Percentiles rank a stretch among this genome's conserved stretches.
phyloP scores from a whole-genome alignment of 2,797 vertebrate species.

The Xiphophorus birchmanni region DNA sequence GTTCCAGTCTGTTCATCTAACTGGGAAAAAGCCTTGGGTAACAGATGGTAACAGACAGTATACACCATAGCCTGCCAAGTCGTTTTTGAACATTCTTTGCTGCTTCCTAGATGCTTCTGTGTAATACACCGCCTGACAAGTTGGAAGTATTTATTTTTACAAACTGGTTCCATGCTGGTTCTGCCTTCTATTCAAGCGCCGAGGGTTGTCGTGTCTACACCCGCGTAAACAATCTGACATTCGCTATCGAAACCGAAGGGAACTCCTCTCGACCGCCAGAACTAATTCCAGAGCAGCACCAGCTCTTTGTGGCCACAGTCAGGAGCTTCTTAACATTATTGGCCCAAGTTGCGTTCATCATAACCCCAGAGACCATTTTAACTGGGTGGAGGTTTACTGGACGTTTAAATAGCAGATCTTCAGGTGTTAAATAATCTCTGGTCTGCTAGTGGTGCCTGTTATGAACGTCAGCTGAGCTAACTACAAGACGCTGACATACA shows the following conservation, averaged over 20 bases:
- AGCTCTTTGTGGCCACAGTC: conserved; percentile 3
- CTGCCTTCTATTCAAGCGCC: not conserved
- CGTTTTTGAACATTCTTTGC: not conserved
- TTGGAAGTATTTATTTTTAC: conserved; percentile 5
- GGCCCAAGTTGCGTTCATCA: not conserved
- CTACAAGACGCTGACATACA: not conserved
- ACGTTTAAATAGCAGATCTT: not conserved
- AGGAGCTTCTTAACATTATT: not conserved
- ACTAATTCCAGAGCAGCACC: not conserved
- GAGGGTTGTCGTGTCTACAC: not conserved
- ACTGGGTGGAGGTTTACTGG: not conserved
- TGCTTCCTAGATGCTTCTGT: not conserved
- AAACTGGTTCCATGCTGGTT: not conserved
- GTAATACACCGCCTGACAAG: not conserved
- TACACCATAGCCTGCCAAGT: not conserved
- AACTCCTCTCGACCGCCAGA: conserved; percentile 7
- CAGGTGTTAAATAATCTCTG: not conserved
- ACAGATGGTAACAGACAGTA: not conserved
- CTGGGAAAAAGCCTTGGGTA: not conserved
- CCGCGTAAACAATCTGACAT: conserved; percentile 3
- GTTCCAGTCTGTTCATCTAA: not conserved
- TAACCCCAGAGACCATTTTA: not conserved
- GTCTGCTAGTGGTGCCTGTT: not conserved
- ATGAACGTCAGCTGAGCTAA: not conserved
- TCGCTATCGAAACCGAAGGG: conserved; percentile 5